These are phyloP conservation scores for Steinernema scapterisci DNA, from an alignment of 2,888 invertebrate genomes.

Conservation along the genomic window DNA sequence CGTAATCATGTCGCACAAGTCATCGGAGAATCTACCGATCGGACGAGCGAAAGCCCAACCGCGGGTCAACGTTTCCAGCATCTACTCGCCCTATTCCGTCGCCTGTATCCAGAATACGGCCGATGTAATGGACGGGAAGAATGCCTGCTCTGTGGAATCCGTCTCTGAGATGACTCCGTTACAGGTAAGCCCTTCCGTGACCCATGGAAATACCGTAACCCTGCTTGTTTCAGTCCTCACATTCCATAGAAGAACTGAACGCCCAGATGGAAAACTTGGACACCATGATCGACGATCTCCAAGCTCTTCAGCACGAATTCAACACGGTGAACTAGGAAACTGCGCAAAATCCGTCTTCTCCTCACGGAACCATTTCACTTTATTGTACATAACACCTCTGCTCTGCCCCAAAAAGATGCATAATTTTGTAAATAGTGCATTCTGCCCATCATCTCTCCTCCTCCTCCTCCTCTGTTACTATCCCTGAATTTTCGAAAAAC, in stretches of 20 bases:
- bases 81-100: slow-evolving; percentile 39
- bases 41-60: slow-evolving; percentile 65
- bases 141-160: background rate
- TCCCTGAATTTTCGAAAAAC: no score
- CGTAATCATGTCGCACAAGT: background rate
- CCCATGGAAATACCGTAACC: slow-evolving; percentile 15
- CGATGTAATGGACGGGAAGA: slow-evolving; percentile 41
- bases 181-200: slow-evolving; percentile 7
- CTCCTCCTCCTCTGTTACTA: no score
- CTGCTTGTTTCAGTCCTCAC: slow-evolving; percentile 44
- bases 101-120: slow-evolving; percentile 25
- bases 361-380: slow-evolving; percentile 15
- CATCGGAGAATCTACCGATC: slow-evolving; percentile 55
- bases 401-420: background rate
- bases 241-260: slow-evolving; percentile 56
- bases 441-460: no score
- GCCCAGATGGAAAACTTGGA: slow-evolving; percentile 56
- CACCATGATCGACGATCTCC: slow-evolving; percentile 62
- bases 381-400: background rate
- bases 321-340: slow-evolving; percentile 34
- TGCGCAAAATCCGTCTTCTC: background rate
- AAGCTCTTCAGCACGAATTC: slow-evolving; percentile 62
- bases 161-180: background rate
- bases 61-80: slow-evolving; percentile 60
- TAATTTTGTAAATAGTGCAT: slow-evolving; percentile 24